Evolutionary conservation across 35 echinoderm and acorn worm species (phyloP), one percentile per base, ranked within the genome.

Genomic region (Apostichopus parvimensis): DNA sequence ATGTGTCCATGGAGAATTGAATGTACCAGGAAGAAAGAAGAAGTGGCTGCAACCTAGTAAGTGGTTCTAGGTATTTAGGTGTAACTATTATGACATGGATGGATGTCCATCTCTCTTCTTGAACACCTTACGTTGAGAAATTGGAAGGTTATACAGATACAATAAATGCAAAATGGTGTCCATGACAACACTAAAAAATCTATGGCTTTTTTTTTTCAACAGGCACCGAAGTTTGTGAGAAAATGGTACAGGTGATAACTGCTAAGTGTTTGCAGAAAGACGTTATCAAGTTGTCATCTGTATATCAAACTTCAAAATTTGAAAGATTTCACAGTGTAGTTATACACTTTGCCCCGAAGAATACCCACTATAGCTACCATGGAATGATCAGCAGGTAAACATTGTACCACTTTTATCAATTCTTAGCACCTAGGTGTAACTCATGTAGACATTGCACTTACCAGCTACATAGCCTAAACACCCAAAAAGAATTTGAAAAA

Each of bases 381-480:
- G 22, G 26, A n/a, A 91, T 91, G 73, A 77, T 77, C 54, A 77
- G 66, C 66, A 91, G 89, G 89, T 91, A 79, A 56, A 8, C 72
- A 9, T 28, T 87, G 9, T 58, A 14, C 78, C 3, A 28, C 78
- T 9, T 79, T 79, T 79, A 79, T 25, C 9, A 20, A 79, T 53
- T 79, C 21, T 20, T 25, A 79, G 8, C 20, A 10, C 5, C 61
- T 65, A 10, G 8, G 8, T 10, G 1, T 15, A 10, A 65, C 61
- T 65, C 61, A 10, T 65, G 8, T 15, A 65, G 7, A 65, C 14
- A 65, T 65, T 9, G 8, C 61, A 14, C 14, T 9, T 8, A 9
- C 61, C 14, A 65, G 14, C 7, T 65, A 0, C 7, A 65, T 65
- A 9, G 61, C 61, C 61, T 65, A 14, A 9, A 9, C 14, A 14